These are phyloP conservation scores for Ceratina australensis DNA, from an alignment of 1,140 invertebrate genomes.

Conservation along the genomic window DNA sequence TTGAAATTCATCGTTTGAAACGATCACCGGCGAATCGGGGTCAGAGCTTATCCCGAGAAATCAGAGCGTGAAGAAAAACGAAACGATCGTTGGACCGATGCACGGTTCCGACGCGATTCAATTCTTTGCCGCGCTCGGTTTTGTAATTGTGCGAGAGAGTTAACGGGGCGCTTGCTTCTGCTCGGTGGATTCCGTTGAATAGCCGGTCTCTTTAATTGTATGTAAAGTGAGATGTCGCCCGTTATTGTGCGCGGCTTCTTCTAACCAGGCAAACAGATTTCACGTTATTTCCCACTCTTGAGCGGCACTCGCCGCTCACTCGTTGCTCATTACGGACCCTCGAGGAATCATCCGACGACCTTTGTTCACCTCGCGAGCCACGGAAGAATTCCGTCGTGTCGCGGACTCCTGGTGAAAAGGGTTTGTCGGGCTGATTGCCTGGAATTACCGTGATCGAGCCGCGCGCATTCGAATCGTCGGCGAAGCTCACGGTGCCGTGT, in stretches of 20 bases:
- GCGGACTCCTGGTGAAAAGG: slow-evolving; percentile 35
- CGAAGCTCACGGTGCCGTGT: background rate
- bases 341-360: slow-evolving; percentile 55
- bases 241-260: slow-evolving; percentile 34
- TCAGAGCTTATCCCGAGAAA: background rate
- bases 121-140: background rate
- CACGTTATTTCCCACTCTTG: slow-evolving; percentile 46
- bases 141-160: slow-evolving; percentile 2
- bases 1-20: background rate
- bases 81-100: background rate
- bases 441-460: slow-evolving; percentile 35
- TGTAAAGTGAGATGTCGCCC: slow-evolving; percentile 40
- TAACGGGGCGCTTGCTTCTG: slow-evolving; percentile 23
- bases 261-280: slow-evolving; percentile 35
- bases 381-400: slow-evolving; percentile 47
- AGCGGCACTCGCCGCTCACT: background rate
- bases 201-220: slow-evolving; percentile 50
- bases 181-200: slow-evolving; percentile 17
- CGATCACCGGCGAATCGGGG: background rate
- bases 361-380: slow-evolving; percentile 35
- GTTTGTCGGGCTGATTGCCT: slow-evolving; percentile 56
- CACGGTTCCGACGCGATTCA: too few relatives aligned
- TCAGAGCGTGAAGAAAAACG: background rate
- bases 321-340: slow-evolving; percentile 46
- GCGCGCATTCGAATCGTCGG: slow-evolving; percentile 31